phyloP scores from a whole-genome alignment of 2,888 invertebrate genomes.

The Aproaerema taeniolella region DNA sequence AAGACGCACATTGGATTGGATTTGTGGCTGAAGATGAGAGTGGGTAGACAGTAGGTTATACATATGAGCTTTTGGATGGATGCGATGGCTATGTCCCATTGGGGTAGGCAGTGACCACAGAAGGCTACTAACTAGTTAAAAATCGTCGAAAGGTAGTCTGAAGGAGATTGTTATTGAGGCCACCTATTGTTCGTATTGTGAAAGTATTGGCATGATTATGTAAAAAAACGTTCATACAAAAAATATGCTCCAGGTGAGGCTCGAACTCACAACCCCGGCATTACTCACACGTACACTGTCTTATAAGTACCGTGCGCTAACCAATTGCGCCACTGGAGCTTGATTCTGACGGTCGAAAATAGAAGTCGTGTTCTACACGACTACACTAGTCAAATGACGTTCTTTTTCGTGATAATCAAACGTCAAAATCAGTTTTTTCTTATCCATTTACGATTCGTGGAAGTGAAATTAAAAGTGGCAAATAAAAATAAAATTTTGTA shows the following conservation, averaged over 20 bases:
- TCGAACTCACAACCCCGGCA: slow-evolving; percentile 99
- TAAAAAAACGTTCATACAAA: too few relatives aligned
- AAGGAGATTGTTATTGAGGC: too few relatives aligned
- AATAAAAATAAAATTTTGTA: slow-evolving; percentile 11
- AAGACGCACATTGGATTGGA: too few relatives aligned
- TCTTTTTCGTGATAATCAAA: slow-evolving; percentile 41
- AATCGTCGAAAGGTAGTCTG: too few relatives aligned
- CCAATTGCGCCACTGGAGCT: slow-evolving; percentile 99
- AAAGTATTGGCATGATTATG: too few relatives aligned
- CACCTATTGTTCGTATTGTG: too few relatives aligned
- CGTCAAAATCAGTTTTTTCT: slow-evolving; percentile 42
- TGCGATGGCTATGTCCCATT: too few relatives aligned
- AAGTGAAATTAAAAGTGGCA: slow-evolving; percentile 21
- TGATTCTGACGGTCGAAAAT: slow-evolving; percentile 38
- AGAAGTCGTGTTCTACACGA: slow-evolving; percentile 25
- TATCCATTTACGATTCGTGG: slow-evolving; percentile 25
- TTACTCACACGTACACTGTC: slow-evolving; percentile 96
- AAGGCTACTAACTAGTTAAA: too few relatives aligned
- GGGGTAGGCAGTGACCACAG: too few relatives aligned
- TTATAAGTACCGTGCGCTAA: slow-evolving; percentile 99
- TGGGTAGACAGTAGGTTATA: too few relatives aligned
- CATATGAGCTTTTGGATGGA: too few relatives aligned
- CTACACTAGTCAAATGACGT: slow-evolving; percentile 46
- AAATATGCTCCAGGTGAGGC: slow-evolving; percentile 97
- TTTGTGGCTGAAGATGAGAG: too few relatives aligned